These are phyloP conservation scores for Melanotaenia duboulayi DNA, from an alignment of 2,113 vertebrate species.

Conservation along the genomic window DNA sequence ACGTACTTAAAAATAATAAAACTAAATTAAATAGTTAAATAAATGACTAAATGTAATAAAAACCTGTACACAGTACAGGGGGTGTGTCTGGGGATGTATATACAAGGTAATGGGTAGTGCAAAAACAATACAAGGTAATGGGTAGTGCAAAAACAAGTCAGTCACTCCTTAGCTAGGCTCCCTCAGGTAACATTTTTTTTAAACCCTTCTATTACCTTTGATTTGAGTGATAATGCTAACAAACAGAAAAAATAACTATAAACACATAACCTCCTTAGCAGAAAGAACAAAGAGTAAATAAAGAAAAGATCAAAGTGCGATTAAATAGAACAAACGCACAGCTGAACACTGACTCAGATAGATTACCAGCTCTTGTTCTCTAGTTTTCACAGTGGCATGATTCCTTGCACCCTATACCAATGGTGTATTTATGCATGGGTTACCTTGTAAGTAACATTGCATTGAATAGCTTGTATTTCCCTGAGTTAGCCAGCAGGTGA, in stretches of 20 bases:
- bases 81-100: no score
- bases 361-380: not conserved
- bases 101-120: no score
- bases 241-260: not conserved
- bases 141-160: no score
- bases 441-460: slow-evolving; percentile 51
- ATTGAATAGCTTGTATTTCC: slow-evolving; percentile 63
- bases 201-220: no score
- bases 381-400: slow-evolving; percentile 5
- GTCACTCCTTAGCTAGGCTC: no score
- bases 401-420: slow-evolving; percentile 17
- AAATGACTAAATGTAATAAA: no score
- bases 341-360: slow-evolving; percentile 12
- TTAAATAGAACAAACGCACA: slow-evolving; percentile 8
- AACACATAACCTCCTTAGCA: not conserved
- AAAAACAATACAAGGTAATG: no score
- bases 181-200: no score
- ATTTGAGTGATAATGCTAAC: not conserved
- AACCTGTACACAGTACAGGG: no score
- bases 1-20: no score
- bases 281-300: not conserved
- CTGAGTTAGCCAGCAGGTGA: slow-evolving; percentile 53
- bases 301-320: not conserved
- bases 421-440: slow-evolving; percentile 47
- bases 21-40: no score